Evolutionary conservation across 2,113 vertebrate genomes (phyloP).

Genomic region (Mirza zaza): DNA sequence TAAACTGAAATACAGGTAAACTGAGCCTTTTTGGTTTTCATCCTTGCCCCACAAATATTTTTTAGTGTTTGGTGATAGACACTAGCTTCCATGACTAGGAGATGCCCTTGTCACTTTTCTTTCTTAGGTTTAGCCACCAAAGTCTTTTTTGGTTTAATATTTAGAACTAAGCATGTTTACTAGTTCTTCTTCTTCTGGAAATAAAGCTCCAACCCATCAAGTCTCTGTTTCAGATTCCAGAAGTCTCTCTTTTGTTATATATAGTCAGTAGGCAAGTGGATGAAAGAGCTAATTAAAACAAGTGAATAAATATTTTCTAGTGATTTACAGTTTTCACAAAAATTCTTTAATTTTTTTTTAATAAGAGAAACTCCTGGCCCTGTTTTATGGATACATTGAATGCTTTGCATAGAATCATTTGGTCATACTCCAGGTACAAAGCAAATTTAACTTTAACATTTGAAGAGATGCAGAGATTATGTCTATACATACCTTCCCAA

Average conservation of each 20-base stretch:
- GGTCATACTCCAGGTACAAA: neutral
- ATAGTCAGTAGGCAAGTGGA: neutral
- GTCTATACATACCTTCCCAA: neutral
- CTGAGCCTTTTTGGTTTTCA: neutral
- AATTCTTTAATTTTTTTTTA: neutral
- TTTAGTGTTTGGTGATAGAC: neutral
- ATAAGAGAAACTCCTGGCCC: neutral
- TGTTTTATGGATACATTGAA: neutral
- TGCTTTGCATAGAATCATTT: neutral
- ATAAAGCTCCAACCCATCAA: neutral
- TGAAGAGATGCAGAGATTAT: slow-evolving; percentile 43
- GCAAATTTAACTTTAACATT: slow-evolving; percentile 13
- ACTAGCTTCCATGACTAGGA: neutral
- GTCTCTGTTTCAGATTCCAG: neutral
- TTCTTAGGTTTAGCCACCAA: neutral
- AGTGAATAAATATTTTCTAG: neutral
- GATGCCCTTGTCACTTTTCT: neutral
- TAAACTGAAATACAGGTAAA: neutral
- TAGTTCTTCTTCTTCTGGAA: neutral
- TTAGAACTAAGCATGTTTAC: neutral
- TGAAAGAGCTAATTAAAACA: neutral
- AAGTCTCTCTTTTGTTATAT: neutral
- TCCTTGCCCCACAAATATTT: neutral
- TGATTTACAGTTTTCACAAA: neutral
- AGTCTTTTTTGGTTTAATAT: neutral